Percentiles rank a stretch among this genome's conserved stretches.
These are phyloP conservation scores for Oppia nitens DNA, from an alignment of 1,140 invertebrate genomes.

Conservation along the genomic window DNA sequence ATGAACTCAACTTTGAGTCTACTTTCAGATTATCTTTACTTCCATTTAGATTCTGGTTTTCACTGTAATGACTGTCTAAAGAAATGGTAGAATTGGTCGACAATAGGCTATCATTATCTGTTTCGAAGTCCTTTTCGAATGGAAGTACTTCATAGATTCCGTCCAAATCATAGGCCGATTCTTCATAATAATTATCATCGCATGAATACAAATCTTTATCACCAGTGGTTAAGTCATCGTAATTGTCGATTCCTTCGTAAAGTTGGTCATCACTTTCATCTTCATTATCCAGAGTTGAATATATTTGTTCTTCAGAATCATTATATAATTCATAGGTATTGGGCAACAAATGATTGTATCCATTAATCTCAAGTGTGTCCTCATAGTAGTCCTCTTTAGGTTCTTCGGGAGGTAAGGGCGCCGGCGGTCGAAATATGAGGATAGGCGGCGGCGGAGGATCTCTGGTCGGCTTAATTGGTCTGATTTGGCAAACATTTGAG, in stretches of 20 bases:
- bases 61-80: background rate
- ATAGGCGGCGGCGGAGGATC: constrained; percentile 1
- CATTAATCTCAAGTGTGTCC: background rate
- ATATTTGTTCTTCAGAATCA: background rate
- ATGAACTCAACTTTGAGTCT: background rate
- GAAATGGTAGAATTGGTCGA: background rate
- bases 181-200: background rate
- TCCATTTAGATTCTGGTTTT: background rate
- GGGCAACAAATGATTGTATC: background rate
- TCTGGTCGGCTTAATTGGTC: constrained; percentile 6
- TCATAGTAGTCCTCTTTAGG: background rate
- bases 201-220: background rate
- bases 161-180: background rate
- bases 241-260: background rate
- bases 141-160: constrained; percentile 10
- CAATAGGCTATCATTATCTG: background rate
- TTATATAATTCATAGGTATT: background rate
- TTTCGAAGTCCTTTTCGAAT: constrained; percentile 1
- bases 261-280: background rate
- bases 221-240: background rate
- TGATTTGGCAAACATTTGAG: background rate
- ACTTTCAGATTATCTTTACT: no score
- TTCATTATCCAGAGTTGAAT: background rate
- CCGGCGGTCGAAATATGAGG: constrained; percentile 1
- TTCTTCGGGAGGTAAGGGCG: constrained; percentile 1